Base-by-base conservation (phyloP, 53 echinoderm and acorn worm species). In the Stichopus horrens region DNA sequence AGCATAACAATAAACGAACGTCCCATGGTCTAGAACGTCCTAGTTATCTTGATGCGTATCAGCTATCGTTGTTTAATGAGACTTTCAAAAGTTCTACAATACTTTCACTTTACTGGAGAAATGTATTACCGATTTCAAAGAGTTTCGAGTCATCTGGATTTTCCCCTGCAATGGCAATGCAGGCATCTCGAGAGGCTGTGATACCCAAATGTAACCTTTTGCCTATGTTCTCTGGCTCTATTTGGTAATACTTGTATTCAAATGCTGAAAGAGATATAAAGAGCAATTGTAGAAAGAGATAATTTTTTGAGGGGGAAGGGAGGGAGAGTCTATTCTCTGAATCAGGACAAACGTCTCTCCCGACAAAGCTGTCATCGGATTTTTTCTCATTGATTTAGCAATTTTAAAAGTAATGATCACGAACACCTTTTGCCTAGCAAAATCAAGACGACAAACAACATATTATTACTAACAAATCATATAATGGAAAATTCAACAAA, bases 91-190 rank as follows among this genome's bases (percentile, higher is more conserved):
- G 8, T 11, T 8, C 59, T n/a, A n/a, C 11, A 71, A 71, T n/a
- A 4, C n/a, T n/a, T n/a, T n/a, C n/a, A n/a, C n/a, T n/a, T n/a
- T 16, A 18, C 10, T 57, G 0, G 23, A 81, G 4, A 9, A 8
- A 74, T 37, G 2, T 37, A 7, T 54, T 75, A 87, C 75, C 87
- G 54, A 87, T 74, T 74, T 87, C 87, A 55, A 20, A 74, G 9
- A 87, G 87, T 19, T 54, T 54, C 75, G 54, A 9, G 21, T 87
- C 75, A 53, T 87, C 87, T 5, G 87, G 87, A 4, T 11, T 54
- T n/a, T 87, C 58, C 13, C 74, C 74, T 13, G 87, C 87, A 14
- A 87, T 52, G 56, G 87, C 74, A 57, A 87, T 57, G 55, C 58
- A 87, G 6, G 87, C 87, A 21, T 87, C 75, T 11, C 75, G 14